Evolutionary conservation across 2,113 vertebrate genomes (phyloP).

Genomic region (Brachyistius frenatus): DNA sequence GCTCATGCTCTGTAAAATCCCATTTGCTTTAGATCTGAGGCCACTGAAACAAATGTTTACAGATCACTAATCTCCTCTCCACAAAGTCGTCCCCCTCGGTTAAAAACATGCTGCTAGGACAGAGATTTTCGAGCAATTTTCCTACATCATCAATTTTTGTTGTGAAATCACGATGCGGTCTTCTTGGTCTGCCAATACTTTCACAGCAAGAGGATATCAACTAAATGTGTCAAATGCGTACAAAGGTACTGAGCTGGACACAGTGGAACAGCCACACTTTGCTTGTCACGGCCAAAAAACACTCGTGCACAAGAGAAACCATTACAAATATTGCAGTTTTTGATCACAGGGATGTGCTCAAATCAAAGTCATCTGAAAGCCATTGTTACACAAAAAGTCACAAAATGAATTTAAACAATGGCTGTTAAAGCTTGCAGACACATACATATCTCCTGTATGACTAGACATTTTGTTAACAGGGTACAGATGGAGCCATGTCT

Average conservation of each 20-base stretch:
- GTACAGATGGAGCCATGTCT: constrained; percentile 33
- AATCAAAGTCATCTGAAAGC: constrained; percentile 17
- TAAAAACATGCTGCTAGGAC: too few species aligned
- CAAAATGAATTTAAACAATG: neutral
- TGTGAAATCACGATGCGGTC: neutral
- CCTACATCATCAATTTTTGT: neutral
- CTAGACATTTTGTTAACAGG: constrained; percentile 17
- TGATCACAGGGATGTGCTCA: constrained; percentile 1
- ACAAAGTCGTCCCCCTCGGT: too few species aligned
- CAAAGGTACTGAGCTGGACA: constrained; percentile 7
- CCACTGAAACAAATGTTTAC: too few species aligned
- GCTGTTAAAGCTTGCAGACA: neutral
- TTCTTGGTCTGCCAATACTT: neutral
- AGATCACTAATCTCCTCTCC: too few species aligned
- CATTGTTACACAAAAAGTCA: constrained; percentile 2
- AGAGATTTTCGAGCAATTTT: neutral
- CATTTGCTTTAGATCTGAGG: too few species aligned
- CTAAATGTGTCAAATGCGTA: constrained; percentile 30
- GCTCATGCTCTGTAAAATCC: too few species aligned
- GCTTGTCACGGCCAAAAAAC: neutral
- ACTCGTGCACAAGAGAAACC: constrained; percentile 5
- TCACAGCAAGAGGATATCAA: constrained; percentile 3
- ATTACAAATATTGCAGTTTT: constrained; percentile 35
- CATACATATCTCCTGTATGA: neutral
- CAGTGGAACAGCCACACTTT: constrained; percentile 9